Conservation (phyloP, 2,113 vertebrate genomes). For the Oryzias curvinotus region DNA sequence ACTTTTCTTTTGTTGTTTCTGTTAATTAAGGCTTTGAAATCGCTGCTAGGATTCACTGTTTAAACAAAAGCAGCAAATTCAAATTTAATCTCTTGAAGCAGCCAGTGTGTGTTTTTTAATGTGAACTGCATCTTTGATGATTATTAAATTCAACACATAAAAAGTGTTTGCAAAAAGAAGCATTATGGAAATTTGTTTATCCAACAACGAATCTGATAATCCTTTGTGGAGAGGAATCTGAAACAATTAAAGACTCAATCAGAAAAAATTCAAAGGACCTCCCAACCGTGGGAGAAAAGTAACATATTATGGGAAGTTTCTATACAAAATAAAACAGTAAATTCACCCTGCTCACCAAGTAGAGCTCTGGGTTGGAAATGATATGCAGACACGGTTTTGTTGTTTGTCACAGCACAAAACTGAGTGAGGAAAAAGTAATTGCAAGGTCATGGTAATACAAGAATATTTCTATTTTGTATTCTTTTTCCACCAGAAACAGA, state of each 20-base stretch:
- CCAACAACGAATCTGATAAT: conserved; percentile 6
- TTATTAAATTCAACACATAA: conserved; percentile 18
- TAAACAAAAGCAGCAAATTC: too few species aligned
- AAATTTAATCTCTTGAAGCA: too few species aligned
- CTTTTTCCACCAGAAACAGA: not conserved
- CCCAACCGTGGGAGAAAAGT: not conserved
- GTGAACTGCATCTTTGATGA: conserved; percentile 4
- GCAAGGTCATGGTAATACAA: conserved; percentile 15
- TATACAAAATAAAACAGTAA: not conserved
- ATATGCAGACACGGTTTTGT: conserved; percentile 6
- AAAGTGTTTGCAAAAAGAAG: not conserved
- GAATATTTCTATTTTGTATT: not conserved
- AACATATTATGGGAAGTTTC: not conserved
- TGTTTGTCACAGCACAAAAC: conserved; percentile 1
- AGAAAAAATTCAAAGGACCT: not conserved
- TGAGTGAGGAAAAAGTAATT: conserved; percentile 7
- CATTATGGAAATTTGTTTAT: conserved; percentile 18
- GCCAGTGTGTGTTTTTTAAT: not conserved
- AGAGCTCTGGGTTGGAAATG: not conserved
- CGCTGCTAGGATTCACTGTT: too few species aligned
- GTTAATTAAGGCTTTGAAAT: too few species aligned
- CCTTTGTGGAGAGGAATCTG: not conserved
- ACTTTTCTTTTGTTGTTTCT: too few species aligned
- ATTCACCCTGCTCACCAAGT: not conserved
- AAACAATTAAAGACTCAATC: not conserved